Evolutionary conservation across 1,140 invertebrate species (phyloP).

Genomic region (Pogonomyrmex barbatus): DNA sequence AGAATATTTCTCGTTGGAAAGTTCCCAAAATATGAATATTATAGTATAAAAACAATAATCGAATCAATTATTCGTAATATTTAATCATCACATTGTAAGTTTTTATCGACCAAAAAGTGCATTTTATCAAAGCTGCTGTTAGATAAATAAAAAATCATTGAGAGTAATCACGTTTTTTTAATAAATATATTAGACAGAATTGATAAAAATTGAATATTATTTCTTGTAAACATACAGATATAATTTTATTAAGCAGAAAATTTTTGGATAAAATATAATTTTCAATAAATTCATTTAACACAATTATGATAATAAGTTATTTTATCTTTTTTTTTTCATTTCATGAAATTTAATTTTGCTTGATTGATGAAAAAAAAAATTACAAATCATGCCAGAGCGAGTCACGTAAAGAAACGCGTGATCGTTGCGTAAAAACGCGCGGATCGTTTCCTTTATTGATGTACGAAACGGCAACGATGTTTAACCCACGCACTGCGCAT

Average conservation of each 20-base stretch:
- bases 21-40: too few species aligned
- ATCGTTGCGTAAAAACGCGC: background rate
- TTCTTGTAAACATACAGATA: background rate
- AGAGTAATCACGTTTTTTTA: background rate
- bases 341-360: constrained; percentile 8
- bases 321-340: background rate
- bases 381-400: background rate
- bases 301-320: too few species aligned
- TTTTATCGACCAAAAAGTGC: background rate
- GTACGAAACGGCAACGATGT: background rate
- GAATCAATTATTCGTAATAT: background rate
- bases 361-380: background rate
- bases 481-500: background rate
- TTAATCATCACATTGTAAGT: constrained; percentile 6
- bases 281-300: background rate
- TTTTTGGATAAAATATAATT: background rate
- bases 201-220: background rate
- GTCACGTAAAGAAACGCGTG: background rate
- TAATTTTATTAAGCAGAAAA: background rate
- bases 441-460: constrained; percentile 11
- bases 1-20: too few species aligned
- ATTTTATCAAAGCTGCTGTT: background rate
- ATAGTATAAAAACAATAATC: background rate
- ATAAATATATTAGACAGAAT: background rate
- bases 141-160: background rate